Evolutionary conservation across 2,113 vertebrate genomes (phyloP).

Genomic region (Aegithalos caudatus): DNA sequence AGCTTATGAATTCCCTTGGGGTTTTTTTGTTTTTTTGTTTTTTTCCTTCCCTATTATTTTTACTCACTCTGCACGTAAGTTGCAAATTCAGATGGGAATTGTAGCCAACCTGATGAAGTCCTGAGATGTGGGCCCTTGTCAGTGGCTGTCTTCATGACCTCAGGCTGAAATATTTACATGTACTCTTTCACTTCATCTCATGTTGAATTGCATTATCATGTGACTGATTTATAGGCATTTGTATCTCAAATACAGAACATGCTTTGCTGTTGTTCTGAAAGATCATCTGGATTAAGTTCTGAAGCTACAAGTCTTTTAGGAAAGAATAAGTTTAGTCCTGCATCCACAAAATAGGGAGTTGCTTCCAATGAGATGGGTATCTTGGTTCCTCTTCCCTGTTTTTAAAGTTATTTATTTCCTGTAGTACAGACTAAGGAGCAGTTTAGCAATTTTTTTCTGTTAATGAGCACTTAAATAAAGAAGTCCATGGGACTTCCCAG

Average conservation of each 20-base stretch:
- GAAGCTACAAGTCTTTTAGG: neutral
- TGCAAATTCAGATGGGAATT: neutral
- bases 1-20: neutral
- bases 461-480: neutral
- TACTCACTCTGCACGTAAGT: neutral
- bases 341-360: neutral
- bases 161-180: neutral
- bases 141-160: neutral
- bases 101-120: neutral
- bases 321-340: neutral
- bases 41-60: neutral
- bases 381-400: neutral
- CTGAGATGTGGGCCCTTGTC: neutral
- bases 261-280: neutral
- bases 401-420: neutral
- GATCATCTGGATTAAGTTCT: neutral
- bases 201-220: neutral
- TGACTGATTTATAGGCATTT: neutral
- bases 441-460: neutral
- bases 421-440: neutral
- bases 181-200: neutral
- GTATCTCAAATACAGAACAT: neutral
- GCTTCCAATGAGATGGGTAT: neutral
- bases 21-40: accelerated
- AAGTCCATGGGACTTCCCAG: neutral